phyloP scores from a whole-genome alignment of 1,140 invertebrate genomes.

The Macrosteles quadrilineatus region DNA sequence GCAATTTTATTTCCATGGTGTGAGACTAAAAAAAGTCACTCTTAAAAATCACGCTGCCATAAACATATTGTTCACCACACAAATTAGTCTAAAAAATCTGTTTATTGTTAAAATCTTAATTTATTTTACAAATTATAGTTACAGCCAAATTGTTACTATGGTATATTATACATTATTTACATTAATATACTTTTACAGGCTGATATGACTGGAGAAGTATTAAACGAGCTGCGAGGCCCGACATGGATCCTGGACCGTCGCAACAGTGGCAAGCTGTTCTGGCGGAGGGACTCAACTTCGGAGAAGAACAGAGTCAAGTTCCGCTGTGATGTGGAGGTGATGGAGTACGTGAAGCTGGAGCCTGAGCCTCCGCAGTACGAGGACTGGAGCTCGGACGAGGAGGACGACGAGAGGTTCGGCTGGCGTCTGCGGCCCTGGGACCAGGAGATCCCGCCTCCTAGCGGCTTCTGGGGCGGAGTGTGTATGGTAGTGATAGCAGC shows the following conservation, averaged over 20 bases:
- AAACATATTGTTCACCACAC: too few relatives aligned
- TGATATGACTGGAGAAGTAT: not conserved
- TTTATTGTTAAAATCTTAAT: too few relatives aligned
- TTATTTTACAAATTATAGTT: too few relatives aligned
- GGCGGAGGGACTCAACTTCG: constrained; percentile 49
- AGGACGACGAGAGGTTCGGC: constrained; percentile 25
- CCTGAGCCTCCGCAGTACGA: constrained; percentile 44
- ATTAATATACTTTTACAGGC: too few relatives aligned
- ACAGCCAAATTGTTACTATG: too few relatives aligned
- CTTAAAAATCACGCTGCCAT: too few relatives aligned
- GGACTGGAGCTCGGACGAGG: not conserved
- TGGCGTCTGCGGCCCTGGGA: not conserved
- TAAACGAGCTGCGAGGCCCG: constrained; percentile 41
- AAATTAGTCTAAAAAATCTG: too few relatives aligned
- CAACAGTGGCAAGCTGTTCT: constrained; percentile 50
- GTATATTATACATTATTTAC: too few relatives aligned
- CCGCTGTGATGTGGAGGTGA: constrained; percentile 54
- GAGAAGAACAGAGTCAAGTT: constrained; percentile 51
- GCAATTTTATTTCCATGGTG: too few relatives aligned
- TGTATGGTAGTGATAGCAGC: constrained; percentile 33
- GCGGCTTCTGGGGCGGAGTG: constrained; percentile 27
- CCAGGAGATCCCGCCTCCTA: constrained; percentile 34
- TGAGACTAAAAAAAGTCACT: too few relatives aligned
- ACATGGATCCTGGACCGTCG: constrained; percentile 56
- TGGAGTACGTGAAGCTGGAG: constrained; percentile 52